These are phyloP conservation scores for Plectropomus leopardus DNA, from an alignment of 2,113 vertebrate species.

Conservation along the genomic window DNA sequence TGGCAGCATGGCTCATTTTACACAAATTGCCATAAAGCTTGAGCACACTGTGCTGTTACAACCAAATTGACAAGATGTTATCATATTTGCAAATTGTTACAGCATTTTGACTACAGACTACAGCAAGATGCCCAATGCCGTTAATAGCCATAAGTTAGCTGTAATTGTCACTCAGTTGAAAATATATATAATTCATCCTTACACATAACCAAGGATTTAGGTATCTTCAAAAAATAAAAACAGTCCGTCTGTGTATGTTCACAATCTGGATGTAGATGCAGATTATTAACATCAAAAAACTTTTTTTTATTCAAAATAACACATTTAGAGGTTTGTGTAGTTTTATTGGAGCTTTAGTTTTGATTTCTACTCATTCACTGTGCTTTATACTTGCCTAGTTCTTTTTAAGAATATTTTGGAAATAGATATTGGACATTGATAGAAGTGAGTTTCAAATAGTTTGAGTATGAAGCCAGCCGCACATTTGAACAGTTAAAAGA, in stretches of 20 bases:
- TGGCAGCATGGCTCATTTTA: not conserved
- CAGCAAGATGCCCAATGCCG: not conserved
- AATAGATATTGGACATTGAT: slow-evolving; percentile 3
- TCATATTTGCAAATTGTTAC: not conserved
- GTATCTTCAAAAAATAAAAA: not conserved
- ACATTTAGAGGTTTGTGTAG: not conserved
- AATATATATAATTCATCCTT: not conserved
- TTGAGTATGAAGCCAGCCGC: not conserved
- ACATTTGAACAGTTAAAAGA: not conserved
- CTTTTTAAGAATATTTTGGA: slow-evolving; percentile 40
- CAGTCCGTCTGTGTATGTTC: not conserved
- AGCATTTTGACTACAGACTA: not conserved
- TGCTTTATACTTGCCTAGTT: not conserved
- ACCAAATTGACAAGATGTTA: not conserved
- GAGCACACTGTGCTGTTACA: not conserved
- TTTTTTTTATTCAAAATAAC: slow-evolving; percentile 4
- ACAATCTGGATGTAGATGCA: not conserved
- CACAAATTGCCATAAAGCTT: not conserved
- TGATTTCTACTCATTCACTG: not conserved
- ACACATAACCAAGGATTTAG: not conserved
- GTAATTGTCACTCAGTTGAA: not conserved
- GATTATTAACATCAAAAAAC: not conserved
- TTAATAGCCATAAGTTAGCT: not conserved
- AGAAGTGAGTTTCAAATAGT: no score
- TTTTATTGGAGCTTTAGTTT: not conserved